phyloP scores from a whole-genome alignment of 1,140 invertebrate species.

The Drosophila bocki region DNA sequence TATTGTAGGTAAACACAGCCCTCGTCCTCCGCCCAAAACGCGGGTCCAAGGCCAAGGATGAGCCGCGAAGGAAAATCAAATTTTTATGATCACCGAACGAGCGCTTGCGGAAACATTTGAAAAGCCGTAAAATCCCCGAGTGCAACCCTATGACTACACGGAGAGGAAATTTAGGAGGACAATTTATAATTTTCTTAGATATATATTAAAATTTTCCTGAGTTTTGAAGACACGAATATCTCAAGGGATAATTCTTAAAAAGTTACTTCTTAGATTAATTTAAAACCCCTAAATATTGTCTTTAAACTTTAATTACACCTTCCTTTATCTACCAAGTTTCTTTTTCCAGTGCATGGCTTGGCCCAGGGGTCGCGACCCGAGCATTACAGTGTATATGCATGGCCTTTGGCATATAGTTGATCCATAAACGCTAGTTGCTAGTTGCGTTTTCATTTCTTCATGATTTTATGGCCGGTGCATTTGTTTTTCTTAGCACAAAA shows the following conservation, averaged over 20 bases:
- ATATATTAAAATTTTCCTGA: background rate
- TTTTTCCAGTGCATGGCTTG: slow-evolving; percentile 13
- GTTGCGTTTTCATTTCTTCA: slow-evolving; percentile 61
- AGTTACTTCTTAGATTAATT: background rate
- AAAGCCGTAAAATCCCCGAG: slow-evolving; percentile 71
- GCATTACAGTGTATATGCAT: background rate
- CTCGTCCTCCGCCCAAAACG: slow-evolving; percentile 21
- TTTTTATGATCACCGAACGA: slow-evolving; percentile 68
- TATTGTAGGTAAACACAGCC: slow-evolving; percentile 76
- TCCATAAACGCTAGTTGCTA: slow-evolving; percentile 39
- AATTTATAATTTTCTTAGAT: too few species aligned
- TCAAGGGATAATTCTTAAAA: fast-evolving
- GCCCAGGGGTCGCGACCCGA: slow-evolving; percentile 25
- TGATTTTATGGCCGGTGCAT: slow-evolving; percentile 63
- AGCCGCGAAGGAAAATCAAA: slow-evolving; percentile 65
- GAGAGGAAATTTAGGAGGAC: background rate
- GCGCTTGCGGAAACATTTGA: slow-evolving; percentile 80
- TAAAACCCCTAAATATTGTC: background rate
- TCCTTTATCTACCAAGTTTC: background rate
- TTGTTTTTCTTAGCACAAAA: slow-evolving; percentile 70
- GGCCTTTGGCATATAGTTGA: slow-evolving; percentile 33
- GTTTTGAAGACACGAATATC: background rate
- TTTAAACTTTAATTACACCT: background rate
- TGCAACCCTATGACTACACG: slow-evolving; percentile 62
- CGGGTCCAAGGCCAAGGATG: slow-evolving; percentile 75